Evolutionary conservation across 1,140 invertebrate genomes (phyloP).

Genomic region (Procambarus virginalis): DNA sequence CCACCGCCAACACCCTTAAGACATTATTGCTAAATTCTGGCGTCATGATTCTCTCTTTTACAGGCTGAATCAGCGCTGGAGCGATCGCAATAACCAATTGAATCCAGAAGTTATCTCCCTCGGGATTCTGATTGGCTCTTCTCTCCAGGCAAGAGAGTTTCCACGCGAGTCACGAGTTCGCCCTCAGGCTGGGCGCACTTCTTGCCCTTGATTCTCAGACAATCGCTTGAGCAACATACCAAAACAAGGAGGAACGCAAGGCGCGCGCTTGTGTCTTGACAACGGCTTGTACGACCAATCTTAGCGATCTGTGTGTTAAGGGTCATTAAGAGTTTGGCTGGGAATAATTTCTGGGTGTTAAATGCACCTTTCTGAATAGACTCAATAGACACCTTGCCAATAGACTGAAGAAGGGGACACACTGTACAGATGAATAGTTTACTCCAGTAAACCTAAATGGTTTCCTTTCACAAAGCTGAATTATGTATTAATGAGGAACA

Average conservation of each 20-base stretch:
- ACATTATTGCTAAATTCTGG: neutral
- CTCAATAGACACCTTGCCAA: neutral
- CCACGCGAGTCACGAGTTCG: neutral
- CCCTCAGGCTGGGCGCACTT: neutral
- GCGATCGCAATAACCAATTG: neutral
- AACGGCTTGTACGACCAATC: neutral
- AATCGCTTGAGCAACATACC: neutral
- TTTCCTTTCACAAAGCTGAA: neutral
- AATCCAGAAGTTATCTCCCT: neutral
- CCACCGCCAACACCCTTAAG: neutral
- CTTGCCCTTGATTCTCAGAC: neutral
- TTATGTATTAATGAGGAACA: neutral
- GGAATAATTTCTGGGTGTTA: neutral
- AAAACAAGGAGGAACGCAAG: neutral
- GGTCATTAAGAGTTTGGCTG: neutral
- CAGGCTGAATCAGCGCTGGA: neutral
- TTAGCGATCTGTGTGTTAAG: neutral
- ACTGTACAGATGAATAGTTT: neutral
- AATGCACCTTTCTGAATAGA: neutral
- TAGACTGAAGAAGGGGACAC: neutral
- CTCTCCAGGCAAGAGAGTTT: neutral
- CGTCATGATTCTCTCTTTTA: neutral
- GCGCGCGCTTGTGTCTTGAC: neutral
- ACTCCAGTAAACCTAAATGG: neutral
- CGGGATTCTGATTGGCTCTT: slow-evolving; percentile 3